Conservation (phyloP, 2,888 invertebrate species). For the Ecdyonurus torrentis region DNA sequence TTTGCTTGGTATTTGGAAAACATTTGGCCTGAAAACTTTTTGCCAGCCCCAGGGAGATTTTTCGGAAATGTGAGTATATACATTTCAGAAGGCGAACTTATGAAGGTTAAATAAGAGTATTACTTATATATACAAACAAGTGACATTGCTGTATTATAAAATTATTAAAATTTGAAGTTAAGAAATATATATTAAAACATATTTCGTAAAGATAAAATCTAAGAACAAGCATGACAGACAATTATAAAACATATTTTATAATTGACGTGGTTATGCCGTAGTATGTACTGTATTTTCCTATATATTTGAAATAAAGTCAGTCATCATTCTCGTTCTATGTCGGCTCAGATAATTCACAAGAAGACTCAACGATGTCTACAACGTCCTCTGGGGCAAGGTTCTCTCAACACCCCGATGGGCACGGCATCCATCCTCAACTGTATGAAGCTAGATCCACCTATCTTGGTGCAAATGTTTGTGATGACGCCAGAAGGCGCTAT, state of each 20-base stretch:
- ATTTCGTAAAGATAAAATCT: too few relatives aligned
- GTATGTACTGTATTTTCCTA: neutral
- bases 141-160: too few relatives aligned
- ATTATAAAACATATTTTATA: neutral
- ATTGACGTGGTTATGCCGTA: neutral
- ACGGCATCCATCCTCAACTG: conserved; percentile 51
- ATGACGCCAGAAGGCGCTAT: conserved; percentile 50
- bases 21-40: conserved; percentile 93
- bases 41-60: conserved; percentile 71
- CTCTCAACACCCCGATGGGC: conserved; percentile 49
- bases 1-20: conserved; percentile 90
- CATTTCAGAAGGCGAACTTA: too few relatives aligned
- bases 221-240: too few relatives aligned
- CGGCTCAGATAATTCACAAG: conserved; percentile 33
- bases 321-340: too few relatives aligned
- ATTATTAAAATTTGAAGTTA: too few relatives aligned
- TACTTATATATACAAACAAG: too few relatives aligned
- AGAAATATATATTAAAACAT: too few relatives aligned
- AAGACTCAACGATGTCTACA: conserved; percentile 40
- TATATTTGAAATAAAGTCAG: too few relatives aligned
- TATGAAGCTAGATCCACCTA: conserved; percentile 29
- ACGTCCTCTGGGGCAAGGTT: conserved; percentile 39
- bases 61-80: conserved; percentile 64
- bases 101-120: too few relatives aligned
- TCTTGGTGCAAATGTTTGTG: conserved; percentile 50